Evolutionary conservation across 2,113 vertebrate genomes (phyloP), one percentile per base, ranked within the genome.

Genomic region (Peromyscus leucopus): DNA sequence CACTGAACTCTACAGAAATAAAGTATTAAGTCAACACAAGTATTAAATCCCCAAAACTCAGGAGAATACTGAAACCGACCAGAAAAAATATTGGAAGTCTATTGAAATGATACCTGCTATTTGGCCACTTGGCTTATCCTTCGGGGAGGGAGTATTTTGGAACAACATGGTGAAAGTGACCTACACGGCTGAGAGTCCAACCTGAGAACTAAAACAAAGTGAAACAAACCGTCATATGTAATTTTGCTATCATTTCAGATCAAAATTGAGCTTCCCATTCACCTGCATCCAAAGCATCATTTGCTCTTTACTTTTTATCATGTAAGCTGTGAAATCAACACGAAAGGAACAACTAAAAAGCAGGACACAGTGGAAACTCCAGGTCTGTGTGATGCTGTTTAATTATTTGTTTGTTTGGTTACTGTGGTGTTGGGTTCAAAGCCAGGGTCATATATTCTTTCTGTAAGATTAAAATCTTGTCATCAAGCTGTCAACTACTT

Each of bases 291-390:
- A 96, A 99, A 99, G 96, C 99, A 99, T 98, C 99, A 99, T 97
- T 98, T 99, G 97, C 99, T 99, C 98, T 99, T 99, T 98, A 99
- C 99, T 90, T 99, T 99, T 98, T 99, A 99, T 98, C 99, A 99
- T 88, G 99, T 99, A 98, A 99, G 99, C 98, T 99, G 99, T 96
- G 99, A 99, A 98, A 99, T 99, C 96, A 99, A 99, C 98, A 99
- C 98, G 97, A 99, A 99, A 98, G 98, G 99, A 94, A 99, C 99
- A 97, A 99, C 99, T 93, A 99, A 99, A 98, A 99, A 99, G 96
- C 99, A 99, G 93, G 99, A 99, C 12, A 99, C 98, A 33, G 98
- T 99, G 48, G 99, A 99, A 98, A 99, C 99, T 26, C 99, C 99
- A 98, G 99, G 99, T 99, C 99, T 12, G 98, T 97, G 91, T 92